Evolutionary conservation across 2,113 vertebrate species (phyloP), one percentile per base, ranked within the genome.

Genomic region (Nicator chloris): DNA sequence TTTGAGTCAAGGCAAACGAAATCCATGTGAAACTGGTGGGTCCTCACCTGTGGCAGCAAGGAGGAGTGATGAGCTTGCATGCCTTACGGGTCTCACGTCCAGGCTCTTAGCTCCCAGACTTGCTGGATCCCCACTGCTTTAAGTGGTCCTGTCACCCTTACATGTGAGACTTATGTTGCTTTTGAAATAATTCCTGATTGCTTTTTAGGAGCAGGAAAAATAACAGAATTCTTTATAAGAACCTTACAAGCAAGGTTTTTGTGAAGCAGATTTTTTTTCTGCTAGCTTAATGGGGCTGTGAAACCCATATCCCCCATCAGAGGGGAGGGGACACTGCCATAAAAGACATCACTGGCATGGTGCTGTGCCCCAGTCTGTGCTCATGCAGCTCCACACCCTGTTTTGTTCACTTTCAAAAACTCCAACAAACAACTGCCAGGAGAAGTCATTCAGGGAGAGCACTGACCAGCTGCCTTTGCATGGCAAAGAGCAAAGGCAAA

Each of bases 281-380:
- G 47, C 22, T 66, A 42, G 26, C 23, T 73, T 50, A 26, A 16
- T 7, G 2, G 15, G 42, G n/a, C 37, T 1, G 1, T n/a, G n/a
- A 80, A 92, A 16, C 23, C 30, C 13, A 1, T 27, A 42, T 45
- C 3, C 28, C 27, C 5, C 28, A 49, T 63, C 19, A 26, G 23
- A 77, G 27, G 2, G 10, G 37, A 63, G 10, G 15, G 24, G 28
- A 33, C n/a, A 5, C 13, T 33, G 8, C 53, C 0, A 1, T 22
- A 17, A 69, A 51, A 47, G 10, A 22, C 3, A 5, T 26, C 35
- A n/a, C 14, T 1, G 3, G 13, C 12, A 7, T 0, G 2, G 28
- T 85, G 23, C 28, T 1, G 1, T 44, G 30, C 33, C 7, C 0
- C 39, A 69, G 24, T 23, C 64, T 35, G 40, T 44, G 57, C 9